Evolutionary conservation across 2,113 vertebrate species (phyloP), one percentile per base, ranked within the genome.

Genomic region (Carollia perspicillata): DNA sequence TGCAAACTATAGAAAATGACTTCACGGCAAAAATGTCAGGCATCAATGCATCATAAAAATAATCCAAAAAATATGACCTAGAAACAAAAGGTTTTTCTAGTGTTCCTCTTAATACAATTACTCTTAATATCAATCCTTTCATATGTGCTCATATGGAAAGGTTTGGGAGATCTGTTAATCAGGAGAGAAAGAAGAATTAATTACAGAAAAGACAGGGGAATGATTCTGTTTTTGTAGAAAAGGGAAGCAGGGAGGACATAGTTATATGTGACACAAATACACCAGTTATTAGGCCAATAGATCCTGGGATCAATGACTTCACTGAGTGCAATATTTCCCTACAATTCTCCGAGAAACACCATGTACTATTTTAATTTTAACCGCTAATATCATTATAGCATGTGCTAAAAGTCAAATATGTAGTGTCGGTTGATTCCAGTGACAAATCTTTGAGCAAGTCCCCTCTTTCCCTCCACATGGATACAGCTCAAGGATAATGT

Each of bases 401-500:
- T 30, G 47, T 75, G 13, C 53, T 77, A 81, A 79, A 95, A 87
- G 8, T 33, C 17, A 93, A 83, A 71, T 23, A 22, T 2, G 11
- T 4, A 35, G 22, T 37, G 11, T 84, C 42, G 20, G 30, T 18
- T 68, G 12, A 49, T 68, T 92, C 14, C 44, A 75, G 42, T 9
- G 47, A 49, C 66, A 53, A 58, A 2, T 35, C 28, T 60, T 53
- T 66, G 2, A 84, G 44, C 5, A 83, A 20, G 8, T 53, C 68
- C 8, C 33, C 22, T 11, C 33, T 51, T 53, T 47, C 66, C 9
- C n/a, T 7, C 42, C n/a, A 33, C 26, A 8, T 0, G 17, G 51
- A n/a, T 20, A 75, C 0, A n/a, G 0, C 28, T 33, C 0, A 22
- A 40, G 9, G 84, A 49, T 2, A 18, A 14, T 0, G 0, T 23